phyloP scores from a whole-genome alignment of 1,140 invertebrate species.

The Ceratitis capitata region DNA sequence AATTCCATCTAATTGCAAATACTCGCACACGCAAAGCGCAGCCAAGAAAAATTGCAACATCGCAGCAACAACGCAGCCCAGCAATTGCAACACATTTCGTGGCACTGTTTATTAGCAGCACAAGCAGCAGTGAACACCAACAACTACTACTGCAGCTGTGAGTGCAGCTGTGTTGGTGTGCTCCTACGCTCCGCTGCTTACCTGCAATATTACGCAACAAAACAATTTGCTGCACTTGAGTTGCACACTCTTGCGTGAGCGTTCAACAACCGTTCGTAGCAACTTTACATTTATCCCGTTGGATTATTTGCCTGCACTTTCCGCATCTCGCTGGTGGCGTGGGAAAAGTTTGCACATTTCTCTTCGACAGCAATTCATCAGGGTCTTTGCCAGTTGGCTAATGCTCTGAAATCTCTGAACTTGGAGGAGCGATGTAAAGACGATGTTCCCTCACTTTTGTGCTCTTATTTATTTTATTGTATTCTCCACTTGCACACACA shows the following conservation, averaged over 20 bases:
- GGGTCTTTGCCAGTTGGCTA: neutral
- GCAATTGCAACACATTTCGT: neutral
- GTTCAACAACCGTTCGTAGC: neutral
- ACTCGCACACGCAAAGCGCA: neutral
- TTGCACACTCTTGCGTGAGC: neutral
- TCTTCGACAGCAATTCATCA: neutral
- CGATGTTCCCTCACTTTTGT: neutral
- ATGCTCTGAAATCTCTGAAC: neutral
- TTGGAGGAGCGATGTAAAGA: neutral
- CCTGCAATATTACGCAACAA: neutral
- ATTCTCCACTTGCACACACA: neutral
- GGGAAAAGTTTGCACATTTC: conserved; percentile 1
- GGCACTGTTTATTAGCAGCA: neutral
- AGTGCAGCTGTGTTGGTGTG: neutral
- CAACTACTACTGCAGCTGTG: neutral
- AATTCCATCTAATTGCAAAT: conserved; percentile 34
- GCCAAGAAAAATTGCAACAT: neutral
- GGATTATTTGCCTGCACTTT: neutral
- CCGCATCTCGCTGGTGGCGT: neutral
- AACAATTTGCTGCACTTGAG: conserved; percentile 25
- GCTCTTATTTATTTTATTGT: too few species aligned
- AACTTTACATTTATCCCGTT: neutral
- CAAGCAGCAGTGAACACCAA: neutral
- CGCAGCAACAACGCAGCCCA: neutral
- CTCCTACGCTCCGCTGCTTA: neutral